Conservation (phyloP, 2,113 vertebrate species). For the Gavia stellata region DNA sequence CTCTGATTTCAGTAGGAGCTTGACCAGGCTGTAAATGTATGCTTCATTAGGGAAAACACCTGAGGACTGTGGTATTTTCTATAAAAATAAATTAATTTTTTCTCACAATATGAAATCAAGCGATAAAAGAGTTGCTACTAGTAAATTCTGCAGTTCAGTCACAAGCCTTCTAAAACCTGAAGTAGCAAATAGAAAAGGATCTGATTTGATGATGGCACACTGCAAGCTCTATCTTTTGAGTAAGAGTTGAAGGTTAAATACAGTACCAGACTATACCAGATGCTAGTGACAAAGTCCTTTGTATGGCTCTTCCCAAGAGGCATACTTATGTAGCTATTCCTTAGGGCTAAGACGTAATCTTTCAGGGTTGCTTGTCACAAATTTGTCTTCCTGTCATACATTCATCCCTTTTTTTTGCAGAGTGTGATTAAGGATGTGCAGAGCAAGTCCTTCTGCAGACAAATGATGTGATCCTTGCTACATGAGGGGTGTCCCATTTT, state of each 20-base stretch:
- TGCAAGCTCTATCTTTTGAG: not conserved
- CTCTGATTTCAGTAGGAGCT: not conserved
- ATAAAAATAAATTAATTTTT: not conserved
- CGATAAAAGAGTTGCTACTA: not conserved
- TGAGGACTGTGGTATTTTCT: not conserved
- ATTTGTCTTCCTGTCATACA: not conserved
- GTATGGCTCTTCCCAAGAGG: not conserved
- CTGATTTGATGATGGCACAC: not conserved
- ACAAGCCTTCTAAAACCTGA: not conserved
- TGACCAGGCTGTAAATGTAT: not conserved
- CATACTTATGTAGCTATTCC: not conserved
- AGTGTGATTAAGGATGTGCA: not conserved
- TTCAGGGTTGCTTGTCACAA: slow-evolving; percentile 34
- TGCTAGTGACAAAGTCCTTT: not conserved
- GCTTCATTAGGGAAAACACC: not conserved
- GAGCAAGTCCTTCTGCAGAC: slow-evolving; percentile 30
- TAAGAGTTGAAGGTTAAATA: not conserved
- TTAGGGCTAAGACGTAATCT: not conserved
- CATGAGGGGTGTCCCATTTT: slow-evolving; percentile 27
- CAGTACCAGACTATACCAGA: not conserved
- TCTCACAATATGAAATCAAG: not conserved
- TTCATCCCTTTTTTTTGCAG: not conserved
- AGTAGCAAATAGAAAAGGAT: not conserved
- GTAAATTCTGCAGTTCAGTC: not conserved
- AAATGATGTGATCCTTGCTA: slow-evolving; percentile 52